These are phyloP conservation scores for Rhadinocentrus ornatus DNA, from an alignment of 2,797 vertebrate genomes.

Conservation along the genomic window DNA sequence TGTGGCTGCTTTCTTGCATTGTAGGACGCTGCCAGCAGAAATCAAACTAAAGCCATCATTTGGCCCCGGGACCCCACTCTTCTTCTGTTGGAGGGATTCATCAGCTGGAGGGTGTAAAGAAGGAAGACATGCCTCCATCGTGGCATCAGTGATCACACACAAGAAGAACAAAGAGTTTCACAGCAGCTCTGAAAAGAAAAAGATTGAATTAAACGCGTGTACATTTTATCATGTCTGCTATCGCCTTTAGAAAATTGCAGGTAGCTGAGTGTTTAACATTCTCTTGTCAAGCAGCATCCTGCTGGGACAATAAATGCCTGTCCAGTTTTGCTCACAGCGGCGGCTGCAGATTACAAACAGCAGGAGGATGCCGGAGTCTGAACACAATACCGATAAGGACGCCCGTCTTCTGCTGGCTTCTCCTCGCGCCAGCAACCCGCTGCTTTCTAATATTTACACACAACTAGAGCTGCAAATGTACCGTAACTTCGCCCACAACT, in stretches of 20 bases:
- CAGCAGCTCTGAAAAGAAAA: conserved; percentile 30
- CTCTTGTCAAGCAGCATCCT: conserved; percentile 93
- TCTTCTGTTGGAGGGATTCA: too few relatives aligned
- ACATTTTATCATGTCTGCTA: conserved; percentile 88
- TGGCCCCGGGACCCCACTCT: too few relatives aligned
- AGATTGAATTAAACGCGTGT: conserved; percentile 82
- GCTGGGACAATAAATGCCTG: conserved; percentile 99
- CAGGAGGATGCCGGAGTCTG: conserved; percentile 89
- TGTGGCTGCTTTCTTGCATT: too few relatives aligned
- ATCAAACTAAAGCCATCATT: too few relatives aligned
- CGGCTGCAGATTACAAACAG: conserved; percentile 98
- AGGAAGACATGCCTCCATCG: conserved; percentile 21
- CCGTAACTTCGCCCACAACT: conserved; percentile 78
- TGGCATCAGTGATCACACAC: conserved; percentile 1
- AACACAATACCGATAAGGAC: conserved; percentile 96
- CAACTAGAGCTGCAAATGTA: conserved; percentile 92
- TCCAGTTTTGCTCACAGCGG: conserved; percentile 98
- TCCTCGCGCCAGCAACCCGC: conserved; percentile 90
- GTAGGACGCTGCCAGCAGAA: too few relatives aligned
- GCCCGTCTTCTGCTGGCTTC: conserved; percentile 92
- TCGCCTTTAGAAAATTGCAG: conserved; percentile 92
- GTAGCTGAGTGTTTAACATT: conserved; percentile 94
- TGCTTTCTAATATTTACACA: conserved; percentile 99
- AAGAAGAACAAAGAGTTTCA: conserved; percentile 33
- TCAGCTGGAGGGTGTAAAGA: not conserved